These are phyloP conservation scores for Nephrotoma flavescens DNA, from an alignment of 2,888 invertebrate species.

Conservation along the genomic window DNA sequence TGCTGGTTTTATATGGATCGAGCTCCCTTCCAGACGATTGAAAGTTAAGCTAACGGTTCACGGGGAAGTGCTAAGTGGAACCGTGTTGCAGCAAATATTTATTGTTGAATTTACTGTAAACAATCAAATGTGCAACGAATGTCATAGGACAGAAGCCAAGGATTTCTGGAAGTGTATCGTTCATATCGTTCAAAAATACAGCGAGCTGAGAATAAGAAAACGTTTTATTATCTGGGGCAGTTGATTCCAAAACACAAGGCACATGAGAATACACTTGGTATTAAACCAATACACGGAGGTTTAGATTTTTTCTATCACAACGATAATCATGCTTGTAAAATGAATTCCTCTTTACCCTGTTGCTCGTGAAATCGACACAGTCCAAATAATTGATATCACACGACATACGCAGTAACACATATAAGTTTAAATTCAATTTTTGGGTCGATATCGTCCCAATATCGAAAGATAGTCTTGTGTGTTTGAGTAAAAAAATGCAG, in stretches of 20 bases:
- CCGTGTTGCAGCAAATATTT: slow-evolving; percentile 87
- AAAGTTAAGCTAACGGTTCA: slow-evolving; percentile 86
- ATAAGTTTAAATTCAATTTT: slow-evolving; percentile 91
- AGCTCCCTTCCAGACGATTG: slow-evolving; percentile 94
- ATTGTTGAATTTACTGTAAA: slow-evolving; percentile 84
- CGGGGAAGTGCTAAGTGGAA: slow-evolving; percentile 83
- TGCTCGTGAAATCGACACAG: slow-evolving; percentile 73
- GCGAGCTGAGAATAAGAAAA: slow-evolving; percentile 87
- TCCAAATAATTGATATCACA: slow-evolving; percentile 95
- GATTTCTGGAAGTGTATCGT: slow-evolving; percentile 93
- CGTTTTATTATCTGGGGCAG: slow-evolving; percentile 95
- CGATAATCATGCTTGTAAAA: slow-evolving; percentile 81
- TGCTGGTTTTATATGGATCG: slow-evolving; percentile 97
- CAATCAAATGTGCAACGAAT: slow-evolving; percentile 94
- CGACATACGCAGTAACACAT: slow-evolving; percentile 91
- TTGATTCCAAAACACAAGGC: slow-evolving; percentile 90
- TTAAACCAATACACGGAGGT: slow-evolving; percentile 75
- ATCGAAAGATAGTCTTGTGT: slow-evolving; percentile 87
- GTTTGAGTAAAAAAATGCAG: slow-evolving; percentile 71
- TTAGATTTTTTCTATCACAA: slow-evolving; percentile 88
- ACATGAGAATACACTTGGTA: slow-evolving; percentile 77
- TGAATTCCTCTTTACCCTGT: slow-evolving; percentile 82
- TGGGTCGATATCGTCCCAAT: slow-evolving; percentile 92
- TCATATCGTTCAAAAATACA: slow-evolving; percentile 80
- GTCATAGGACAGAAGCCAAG: slow-evolving; percentile 92